Evolutionary conservation across 2,888 invertebrate species (phyloP).

Genomic region (Coecobrya sp.): DNA sequence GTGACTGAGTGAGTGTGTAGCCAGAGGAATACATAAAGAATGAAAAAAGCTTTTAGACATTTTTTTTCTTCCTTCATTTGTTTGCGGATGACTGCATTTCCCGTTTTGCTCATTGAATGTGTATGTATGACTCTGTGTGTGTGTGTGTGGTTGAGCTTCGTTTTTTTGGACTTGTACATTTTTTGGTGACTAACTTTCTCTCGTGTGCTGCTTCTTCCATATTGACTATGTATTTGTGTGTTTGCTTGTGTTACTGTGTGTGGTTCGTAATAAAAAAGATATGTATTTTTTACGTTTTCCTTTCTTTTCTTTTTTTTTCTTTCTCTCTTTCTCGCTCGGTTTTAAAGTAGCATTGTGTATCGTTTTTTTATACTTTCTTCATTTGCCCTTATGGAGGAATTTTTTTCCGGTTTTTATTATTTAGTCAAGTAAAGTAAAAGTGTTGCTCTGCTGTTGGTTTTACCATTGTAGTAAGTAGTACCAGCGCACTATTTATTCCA

Average conservation of each 20-base stretch:
- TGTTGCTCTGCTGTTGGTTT: neutral
- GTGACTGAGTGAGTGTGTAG: no score
- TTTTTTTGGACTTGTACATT: neutral
- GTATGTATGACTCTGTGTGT: conserved; percentile 13
- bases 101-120: conserved; percentile 68
- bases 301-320: neutral
- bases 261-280: conserved; percentile 11
- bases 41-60: conserved; percentile 72
- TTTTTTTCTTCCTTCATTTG: conserved; percentile 73
- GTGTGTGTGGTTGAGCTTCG: conserved; percentile 13
- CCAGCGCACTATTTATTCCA: no score
- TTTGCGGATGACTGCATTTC: conserved; percentile 82
- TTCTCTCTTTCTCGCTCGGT: neutral
- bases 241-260: neutral
- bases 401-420: neutral
- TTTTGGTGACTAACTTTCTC: conserved; percentile 24
- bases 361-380: neutral
- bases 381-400: neutral
- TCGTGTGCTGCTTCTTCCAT: neutral
- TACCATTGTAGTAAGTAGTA: neutral
- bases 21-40: conserved; percentile 55
- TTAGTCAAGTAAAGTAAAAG: neutral
- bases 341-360: conserved; percentile 7
- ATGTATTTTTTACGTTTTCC: conserved; percentile 20
- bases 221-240: no score